Conservation (phyloP, 2,888 invertebrate species). For the Lochmaea crataegi region DNA sequence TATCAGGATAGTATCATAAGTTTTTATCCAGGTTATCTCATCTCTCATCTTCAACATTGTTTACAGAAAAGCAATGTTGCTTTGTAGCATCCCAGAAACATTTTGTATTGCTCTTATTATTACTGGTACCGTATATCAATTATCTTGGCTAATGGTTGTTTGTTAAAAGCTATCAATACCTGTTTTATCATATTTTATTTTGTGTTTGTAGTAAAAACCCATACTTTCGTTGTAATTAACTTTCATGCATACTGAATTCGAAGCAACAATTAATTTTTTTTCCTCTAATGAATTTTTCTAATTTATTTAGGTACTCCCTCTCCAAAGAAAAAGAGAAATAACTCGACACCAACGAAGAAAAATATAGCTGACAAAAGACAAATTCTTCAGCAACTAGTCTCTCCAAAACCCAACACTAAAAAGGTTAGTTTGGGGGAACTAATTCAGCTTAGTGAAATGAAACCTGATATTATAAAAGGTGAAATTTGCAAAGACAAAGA, state of each 20-base stretch:
- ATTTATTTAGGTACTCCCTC: conserved; percentile 75
- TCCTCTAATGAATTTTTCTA: not conserved
- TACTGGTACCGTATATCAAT: too few relatives aligned
- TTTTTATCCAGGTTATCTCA: too few relatives aligned
- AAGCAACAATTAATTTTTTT: not conserved
- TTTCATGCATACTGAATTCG: not conserved
- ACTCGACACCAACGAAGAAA: conserved; percentile 82
- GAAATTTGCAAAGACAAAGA: conserved; percentile 66
- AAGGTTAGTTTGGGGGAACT: conserved; percentile 79
- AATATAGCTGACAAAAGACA: conserved; percentile 80
- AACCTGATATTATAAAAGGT: conserved; percentile 57
- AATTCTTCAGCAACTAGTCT: conserved; percentile 80
- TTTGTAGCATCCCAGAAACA: too few relatives aligned
- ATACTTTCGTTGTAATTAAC: not conserved
- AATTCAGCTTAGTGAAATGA: conserved; percentile 78
- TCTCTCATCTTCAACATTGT: too few relatives aligned
- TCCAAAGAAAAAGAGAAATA: conserved; percentile 82
- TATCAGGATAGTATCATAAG: too few relatives aligned
- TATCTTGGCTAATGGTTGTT: not conserved
- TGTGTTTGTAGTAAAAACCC: not conserved
- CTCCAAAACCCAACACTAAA: conserved; percentile 73
- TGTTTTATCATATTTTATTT: too few relatives aligned
- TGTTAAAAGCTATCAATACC: not conserved
- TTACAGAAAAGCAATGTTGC: too few relatives aligned
- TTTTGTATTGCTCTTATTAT: too few relatives aligned